These are phyloP conservation scores for Haliclystus octoradiatus DNA, from an alignment of 30 jellyfish, hydroid and myxozoan species.

Conservation along the genomic window DNA sequence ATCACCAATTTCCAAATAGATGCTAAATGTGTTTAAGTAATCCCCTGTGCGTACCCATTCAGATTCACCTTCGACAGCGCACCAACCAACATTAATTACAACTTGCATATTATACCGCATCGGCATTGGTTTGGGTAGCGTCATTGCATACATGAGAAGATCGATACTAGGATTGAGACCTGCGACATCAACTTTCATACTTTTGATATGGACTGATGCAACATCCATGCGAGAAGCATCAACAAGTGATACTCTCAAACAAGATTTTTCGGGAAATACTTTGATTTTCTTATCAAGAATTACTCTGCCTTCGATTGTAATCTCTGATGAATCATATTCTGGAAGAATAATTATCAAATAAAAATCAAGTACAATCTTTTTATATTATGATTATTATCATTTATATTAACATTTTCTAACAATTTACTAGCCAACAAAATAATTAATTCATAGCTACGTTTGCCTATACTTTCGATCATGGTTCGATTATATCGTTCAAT, in stretches of 20 bases:
- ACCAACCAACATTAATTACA: conserved; percentile 67
- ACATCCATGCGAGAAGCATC: conserved; percentile 50
- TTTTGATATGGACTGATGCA: conserved; percentile 25
- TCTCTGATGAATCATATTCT: too few species aligned
- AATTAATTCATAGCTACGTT: too few species aligned
- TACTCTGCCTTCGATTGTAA: conserved; percentile 36
- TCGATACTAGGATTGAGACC: not conserved
- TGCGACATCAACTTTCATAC: conserved; percentile 26
- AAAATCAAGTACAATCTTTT: too few species aligned
- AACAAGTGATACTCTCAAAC: conserved; percentile 24
- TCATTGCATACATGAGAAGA: not conserved
- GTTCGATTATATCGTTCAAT: too few species aligned
- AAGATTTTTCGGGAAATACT: conserved; percentile 40
- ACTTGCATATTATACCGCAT: conserved; percentile 15
- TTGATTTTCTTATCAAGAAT: conserved; percentile 26
- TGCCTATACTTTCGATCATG: too few species aligned
- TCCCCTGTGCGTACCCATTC: conserved; percentile 60
- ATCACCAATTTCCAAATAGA: not conserved
- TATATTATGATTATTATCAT: too few species aligned
- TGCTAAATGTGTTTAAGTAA: conserved; percentile 15
- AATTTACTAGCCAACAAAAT: too few species aligned
- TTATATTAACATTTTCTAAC: too few species aligned
- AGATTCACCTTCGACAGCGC: conserved; percentile 22
- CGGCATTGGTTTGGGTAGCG: not conserved
- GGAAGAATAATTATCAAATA: too few species aligned